Evolutionary conservation across 2,888 invertebrate genomes (phyloP).

Genomic region (Lypha dubia): DNA sequence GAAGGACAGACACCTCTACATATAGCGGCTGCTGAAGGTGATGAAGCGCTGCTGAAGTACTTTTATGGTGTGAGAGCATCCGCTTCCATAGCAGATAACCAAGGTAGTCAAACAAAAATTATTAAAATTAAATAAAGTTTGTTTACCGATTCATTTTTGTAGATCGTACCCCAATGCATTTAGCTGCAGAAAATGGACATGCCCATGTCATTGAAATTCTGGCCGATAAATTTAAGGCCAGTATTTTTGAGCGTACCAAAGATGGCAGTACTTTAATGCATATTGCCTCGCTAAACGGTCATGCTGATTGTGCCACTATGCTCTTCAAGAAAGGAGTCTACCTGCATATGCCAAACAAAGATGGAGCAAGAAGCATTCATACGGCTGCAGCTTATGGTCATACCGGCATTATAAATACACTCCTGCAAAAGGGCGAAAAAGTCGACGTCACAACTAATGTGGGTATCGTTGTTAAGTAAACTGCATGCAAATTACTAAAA

Average conservation of each 20-base stretch:
- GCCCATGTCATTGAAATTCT: conserved; percentile 97
- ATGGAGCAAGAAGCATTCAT: conserved; percentile 97
- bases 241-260: conserved; percentile 97
- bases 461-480: conserved; percentile 78
- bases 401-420: conserved; percentile 97
- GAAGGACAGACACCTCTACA: conserved; percentile 98
- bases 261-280: conserved; percentile 99
- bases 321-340: conserved; percentile 99
- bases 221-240: conserved; percentile 98
- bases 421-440: conserved; percentile 97
- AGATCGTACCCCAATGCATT: conserved; percentile 98
- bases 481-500: not conserved
- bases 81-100: conserved; percentile 96
- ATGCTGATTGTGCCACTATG: conserved; percentile 99
- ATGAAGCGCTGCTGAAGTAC: conserved; percentile 96
- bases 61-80: conserved; percentile 97
- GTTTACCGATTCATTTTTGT: conserved; percentile 55
- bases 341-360: conserved; percentile 99
- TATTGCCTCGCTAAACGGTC: conserved; percentile 98
- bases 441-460: conserved; percentile 98
- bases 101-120: conserved; percentile 86
- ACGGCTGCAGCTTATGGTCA: conserved; percentile 98
- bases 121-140: not conserved
- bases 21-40: conserved; percentile 97
- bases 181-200: conserved; percentile 98